phyloP scores from a whole-genome alignment of 2,113 vertebrate genomes.

The Meles meles region DNA sequence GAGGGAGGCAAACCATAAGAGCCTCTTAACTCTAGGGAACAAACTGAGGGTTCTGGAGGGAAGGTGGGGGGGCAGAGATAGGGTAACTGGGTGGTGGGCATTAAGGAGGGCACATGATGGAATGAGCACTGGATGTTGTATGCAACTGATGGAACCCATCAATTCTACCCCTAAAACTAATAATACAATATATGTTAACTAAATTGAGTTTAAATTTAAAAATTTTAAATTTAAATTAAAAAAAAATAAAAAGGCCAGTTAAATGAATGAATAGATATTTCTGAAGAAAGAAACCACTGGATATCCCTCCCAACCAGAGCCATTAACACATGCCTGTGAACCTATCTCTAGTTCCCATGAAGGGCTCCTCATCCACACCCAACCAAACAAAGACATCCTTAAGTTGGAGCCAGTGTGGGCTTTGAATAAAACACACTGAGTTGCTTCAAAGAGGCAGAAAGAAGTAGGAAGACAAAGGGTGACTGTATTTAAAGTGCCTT shows the following conservation, averaged over 20 bases:
- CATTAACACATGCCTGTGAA: background rate
- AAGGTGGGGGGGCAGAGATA: background rate
- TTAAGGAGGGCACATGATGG: background rate
- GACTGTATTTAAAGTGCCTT: background rate
- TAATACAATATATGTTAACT: background rate
- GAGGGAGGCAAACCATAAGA: background rate
- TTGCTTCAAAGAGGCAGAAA: constrained; percentile 34
- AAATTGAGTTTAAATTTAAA: background rate
- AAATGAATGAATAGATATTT: constrained; percentile 9
- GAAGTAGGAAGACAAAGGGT: constrained; percentile 33
- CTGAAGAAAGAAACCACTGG: constrained; percentile 21
- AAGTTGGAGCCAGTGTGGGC: constrained; percentile 18
- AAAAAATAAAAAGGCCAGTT: background rate
- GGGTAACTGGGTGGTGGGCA: background rate
- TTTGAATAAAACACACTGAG: constrained; percentile 45
- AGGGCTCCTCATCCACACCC: background rate
- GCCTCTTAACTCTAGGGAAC: background rate
- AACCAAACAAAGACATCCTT: constrained; percentile 35
- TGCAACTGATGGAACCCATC: background rate
- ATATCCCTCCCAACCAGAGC: background rate
- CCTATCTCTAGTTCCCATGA: background rate
- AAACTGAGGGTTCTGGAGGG: background rate
- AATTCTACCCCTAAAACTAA: background rate
- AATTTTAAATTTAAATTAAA: background rate
- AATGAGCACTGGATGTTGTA: background rate